Base-by-base conservation (phyloP, 2,888 invertebrate species). In the Linyphia triangularis region DNA sequence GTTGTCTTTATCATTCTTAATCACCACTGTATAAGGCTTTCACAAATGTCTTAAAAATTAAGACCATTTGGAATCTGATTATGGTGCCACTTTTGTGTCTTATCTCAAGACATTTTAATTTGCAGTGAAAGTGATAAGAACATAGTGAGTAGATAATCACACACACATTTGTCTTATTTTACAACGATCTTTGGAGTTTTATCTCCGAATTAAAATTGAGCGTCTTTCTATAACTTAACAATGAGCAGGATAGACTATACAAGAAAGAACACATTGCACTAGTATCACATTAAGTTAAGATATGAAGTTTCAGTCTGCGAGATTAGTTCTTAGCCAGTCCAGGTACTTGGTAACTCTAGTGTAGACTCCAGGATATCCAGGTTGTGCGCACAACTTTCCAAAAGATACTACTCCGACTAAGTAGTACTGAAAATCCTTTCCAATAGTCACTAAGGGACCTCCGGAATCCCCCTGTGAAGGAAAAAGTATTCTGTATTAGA, bases 381-480 rank as follows among this genome's bases (percentile, higher is more conserved):
- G 90, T 10, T 79, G 73, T 1, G 88, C 90, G 33, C 90, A 90
- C 2, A 83, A 28, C 24, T 86, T 88, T 0, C 90, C 90, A 40
- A 90, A 90, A 13, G 90, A 90, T 7, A 90, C 90, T 2, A 90
- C 63, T 0, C 90, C 90, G 10, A 89, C 84, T 19, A 90, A 61
- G 65, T 90, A 90, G 65, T 73, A 90, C 16, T 57, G 59, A 2
- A 24, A 28, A 13, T 65, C 63, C 19, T 77, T 67, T 4, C 90
- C 90, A 19, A 84, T n/a, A 19, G 90, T 69, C 33, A 90, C 40
- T 40, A 91, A 72, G 19, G 91, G 90, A 0, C 91, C 91, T 1
- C 91, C 90, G 22, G 90, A 90, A 59, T 90, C 90, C 19, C 90
- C 90, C 90, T 90, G 28, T 9, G 67, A 77, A n/a, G 28, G 3